These are phyloP conservation scores for Cryptotis parvus DNA, from an alignment of 2,113 vertebrate species.

Conservation along the genomic window DNA sequence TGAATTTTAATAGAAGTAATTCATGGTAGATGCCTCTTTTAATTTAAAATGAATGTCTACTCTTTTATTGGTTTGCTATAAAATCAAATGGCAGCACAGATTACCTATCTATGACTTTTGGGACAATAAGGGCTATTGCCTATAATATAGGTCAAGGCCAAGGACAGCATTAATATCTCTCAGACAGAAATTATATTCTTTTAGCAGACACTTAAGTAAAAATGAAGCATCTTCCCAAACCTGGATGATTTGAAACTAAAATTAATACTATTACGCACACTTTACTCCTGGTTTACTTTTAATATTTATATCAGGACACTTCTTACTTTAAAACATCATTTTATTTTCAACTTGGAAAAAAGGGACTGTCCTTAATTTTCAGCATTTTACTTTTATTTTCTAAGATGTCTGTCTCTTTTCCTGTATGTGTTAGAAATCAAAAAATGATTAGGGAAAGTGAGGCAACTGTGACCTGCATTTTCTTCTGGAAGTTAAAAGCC, in stretches of 20 bases:
- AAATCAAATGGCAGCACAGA: not conserved
- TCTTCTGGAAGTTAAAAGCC: not conserved
- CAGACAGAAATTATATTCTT: not conserved
- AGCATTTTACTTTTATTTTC: not conserved
- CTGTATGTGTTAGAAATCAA: not conserved
- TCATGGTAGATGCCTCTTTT: not conserved
- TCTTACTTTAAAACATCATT: not conserved
- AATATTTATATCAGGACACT: not conserved
- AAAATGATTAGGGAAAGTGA: not conserved
- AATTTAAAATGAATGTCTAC: not conserved
- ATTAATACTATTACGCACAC: not conserved
- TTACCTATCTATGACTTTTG: not conserved
- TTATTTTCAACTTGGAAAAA: slow-evolving; percentile 10
- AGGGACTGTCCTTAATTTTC: not conserved
- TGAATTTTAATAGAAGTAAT: not conserved
- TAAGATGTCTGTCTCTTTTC: not conserved
- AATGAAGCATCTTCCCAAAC: not conserved
- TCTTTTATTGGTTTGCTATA: not conserved
- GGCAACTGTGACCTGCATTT: not conserved
- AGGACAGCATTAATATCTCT: not conserved
- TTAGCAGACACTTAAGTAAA: not conserved
- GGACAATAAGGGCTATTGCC: not conserved
- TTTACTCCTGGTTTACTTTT: not conserved
- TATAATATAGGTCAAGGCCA: not conserved
- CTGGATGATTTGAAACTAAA: not conserved